Percentiles rank a stretch among this genome's conserved stretches.
Evolutionary conservation across 2,113 vertebrate genomes (phyloP).

Genomic region (Chelonoidis abingdonii): DNA sequence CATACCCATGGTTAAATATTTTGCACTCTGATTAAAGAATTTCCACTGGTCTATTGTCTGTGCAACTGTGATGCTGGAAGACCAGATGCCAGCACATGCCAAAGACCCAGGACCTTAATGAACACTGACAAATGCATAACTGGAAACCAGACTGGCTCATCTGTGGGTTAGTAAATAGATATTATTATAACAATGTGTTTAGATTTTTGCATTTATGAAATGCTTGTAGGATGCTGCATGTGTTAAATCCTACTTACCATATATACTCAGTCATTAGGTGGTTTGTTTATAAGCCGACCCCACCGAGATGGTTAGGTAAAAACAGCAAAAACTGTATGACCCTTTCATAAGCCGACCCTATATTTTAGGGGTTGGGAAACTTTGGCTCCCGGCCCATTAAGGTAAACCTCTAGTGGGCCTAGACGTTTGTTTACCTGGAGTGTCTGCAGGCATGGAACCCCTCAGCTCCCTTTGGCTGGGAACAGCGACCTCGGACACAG

Average conservation of each 20-base stretch:
- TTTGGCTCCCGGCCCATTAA: too few species aligned
- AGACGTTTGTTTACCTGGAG: too few species aligned
- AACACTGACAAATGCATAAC: background rate
- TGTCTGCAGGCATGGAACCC: too few species aligned
- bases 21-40: constrained; percentile 8
- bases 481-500: too few species aligned
- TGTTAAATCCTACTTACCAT: background rate
- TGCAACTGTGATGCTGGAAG: background rate
- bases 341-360: too few species aligned
- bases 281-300: too few species aligned
- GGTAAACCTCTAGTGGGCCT: too few species aligned
- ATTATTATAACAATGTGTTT: background rate
- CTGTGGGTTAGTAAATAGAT: background rate
- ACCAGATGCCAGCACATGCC: background rate
- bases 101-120: background rate
- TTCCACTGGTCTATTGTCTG: constrained; percentile 26
- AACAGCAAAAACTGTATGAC: too few species aligned
- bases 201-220: background rate
- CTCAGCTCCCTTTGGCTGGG: too few species aligned
- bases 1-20: background rate
- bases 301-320: too few species aligned
- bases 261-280: too few species aligned
- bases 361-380: too few species aligned
- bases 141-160: background rate
- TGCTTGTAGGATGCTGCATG: background rate